Percentiles rank a stretch among this genome's conserved stretches.
Evolutionary conservation across 2,797 vertebrate genomes (phyloP).

Genomic region (Brachyrhaphis roseni): DNA sequence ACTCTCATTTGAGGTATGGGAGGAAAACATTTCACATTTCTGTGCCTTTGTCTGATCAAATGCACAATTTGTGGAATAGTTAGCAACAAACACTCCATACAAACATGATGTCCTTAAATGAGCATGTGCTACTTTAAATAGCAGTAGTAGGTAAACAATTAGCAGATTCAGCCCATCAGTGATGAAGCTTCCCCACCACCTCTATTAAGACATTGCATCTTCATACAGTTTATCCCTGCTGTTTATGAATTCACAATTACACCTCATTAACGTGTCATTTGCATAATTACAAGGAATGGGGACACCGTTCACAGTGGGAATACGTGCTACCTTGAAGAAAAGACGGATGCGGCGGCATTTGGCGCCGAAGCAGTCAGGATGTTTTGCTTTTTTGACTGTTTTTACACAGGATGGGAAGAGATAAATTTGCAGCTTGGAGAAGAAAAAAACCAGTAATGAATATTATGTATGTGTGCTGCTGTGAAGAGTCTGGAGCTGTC

Average conservation of each 20-base stretch:
- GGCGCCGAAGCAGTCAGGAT: slow-evolving; percentile 25
- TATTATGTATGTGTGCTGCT: background rate
- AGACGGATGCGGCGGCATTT: slow-evolving; percentile 33
- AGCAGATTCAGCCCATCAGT: slow-evolving; percentile 73
- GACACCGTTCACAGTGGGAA: slow-evolving; percentile 79
- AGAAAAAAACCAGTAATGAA: background rate
- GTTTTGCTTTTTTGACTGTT: slow-evolving; percentile 37
- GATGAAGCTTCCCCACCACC: slow-evolving; percentile 76
- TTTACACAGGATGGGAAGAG: slow-evolving; percentile 40
- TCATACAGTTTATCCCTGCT: slow-evolving; percentile 84
- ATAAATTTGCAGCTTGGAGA: slow-evolving; percentile 46
- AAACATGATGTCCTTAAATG: slow-evolving; percentile 75
- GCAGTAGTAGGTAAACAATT: slow-evolving; percentile 86
- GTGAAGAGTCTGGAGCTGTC: background rate
- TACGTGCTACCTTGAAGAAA: slow-evolving; percentile 65
- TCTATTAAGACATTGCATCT: slow-evolving; percentile 79
- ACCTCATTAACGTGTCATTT: slow-evolving; percentile 88
- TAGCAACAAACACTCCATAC: slow-evolving; percentile 62
- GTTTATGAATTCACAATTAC: slow-evolving; percentile 88
- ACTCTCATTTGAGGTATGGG: slow-evolving; percentile 19
- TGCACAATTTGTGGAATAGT: slow-evolving; percentile 56
- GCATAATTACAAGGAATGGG: slow-evolving; percentile 86
- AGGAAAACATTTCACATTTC: slow-evolving; percentile 11
- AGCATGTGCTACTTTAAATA: slow-evolving; percentile 79
- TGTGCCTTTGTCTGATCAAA: slow-evolving; percentile 54